Evolutionary conservation across 2,797 vertebrate species (phyloP).

Genomic region (Vespertilio murinus): DNA sequence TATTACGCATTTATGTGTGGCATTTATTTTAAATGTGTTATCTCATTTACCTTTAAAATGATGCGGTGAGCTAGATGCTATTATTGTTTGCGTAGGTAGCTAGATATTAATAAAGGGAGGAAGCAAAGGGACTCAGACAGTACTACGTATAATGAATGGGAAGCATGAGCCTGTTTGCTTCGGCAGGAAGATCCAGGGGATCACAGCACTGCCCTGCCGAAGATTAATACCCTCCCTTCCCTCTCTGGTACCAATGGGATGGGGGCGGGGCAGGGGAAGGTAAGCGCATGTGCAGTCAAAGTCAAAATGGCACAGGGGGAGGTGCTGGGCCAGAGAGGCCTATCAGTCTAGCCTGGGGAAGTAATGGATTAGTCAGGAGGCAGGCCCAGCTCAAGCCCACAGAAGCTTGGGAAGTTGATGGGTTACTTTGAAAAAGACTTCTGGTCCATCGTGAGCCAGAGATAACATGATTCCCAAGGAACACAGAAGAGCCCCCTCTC

Average conservation of each 20-base stretch:
- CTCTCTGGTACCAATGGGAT: not conserved
- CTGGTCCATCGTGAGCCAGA: not conserved
- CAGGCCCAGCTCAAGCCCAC: not conserved
- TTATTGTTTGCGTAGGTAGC: not conserved
- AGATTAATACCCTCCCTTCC: not conserved
- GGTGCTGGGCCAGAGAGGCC: not conserved
- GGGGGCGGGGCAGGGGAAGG: not conserved
- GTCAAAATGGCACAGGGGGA: not conserved
- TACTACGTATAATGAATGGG: not conserved
- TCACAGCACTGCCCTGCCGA: not conserved
- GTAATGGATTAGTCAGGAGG: not conserved
- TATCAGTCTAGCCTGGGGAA: not conserved
- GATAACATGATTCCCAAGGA: not conserved
- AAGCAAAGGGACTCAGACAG: not conserved
- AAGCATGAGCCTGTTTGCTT: not conserved
- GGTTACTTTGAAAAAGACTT: not conserved
- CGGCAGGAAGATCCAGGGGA: not conserved
- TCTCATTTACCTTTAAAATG: not conserved
- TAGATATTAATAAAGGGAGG: not conserved
- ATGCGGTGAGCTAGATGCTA: not conserved
- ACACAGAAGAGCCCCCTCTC: not conserved
- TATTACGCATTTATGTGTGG: not conserved
- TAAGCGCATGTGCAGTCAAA: not conserved
- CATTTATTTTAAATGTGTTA: not conserved
- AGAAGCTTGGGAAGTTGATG: not conserved